Conservation (phyloP, 2,888 invertebrate genomes). For the Lydus trimaculatus region DNA sequence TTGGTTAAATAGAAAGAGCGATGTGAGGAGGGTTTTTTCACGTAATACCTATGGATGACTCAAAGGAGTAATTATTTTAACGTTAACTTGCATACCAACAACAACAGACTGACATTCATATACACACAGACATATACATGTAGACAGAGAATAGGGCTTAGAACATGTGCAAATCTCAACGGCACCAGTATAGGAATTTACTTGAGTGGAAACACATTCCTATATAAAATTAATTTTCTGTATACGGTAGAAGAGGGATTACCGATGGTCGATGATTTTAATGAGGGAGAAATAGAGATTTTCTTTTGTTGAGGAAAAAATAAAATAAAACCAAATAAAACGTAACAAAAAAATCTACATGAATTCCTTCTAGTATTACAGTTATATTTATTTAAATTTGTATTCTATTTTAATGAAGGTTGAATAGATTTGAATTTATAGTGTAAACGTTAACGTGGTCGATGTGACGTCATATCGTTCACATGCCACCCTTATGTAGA, state of each 20-base stretch:
- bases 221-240: constrained; percentile 41
- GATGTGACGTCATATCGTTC: neutral
- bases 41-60: constrained; percentile 26
- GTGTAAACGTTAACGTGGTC: neutral
- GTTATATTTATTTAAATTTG: neutral
- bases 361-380: neutral
- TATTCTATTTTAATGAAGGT: neutral
- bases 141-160: constrained; percentile 19
- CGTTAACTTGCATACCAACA: constrained; percentile 32
- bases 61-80: constrained; percentile 48
- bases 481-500: neutral
- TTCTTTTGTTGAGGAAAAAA: neutral
- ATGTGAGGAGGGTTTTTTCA: constrained; percentile 32
- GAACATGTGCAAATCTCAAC: neutral
- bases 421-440: neutral
- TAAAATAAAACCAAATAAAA: neutral
- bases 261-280: constrained; percentile 17
- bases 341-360: too few relatives aligned
- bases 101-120: neutral
- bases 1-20: neutral
- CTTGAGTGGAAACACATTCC: constrained; percentile 33
- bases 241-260: constrained; percentile 34
- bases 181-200: constrained; percentile 16
- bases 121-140: constrained; percentile 25
- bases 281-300: constrained; percentile 3